Evolutionary conservation across 2,113 vertebrate genomes (phyloP), one percentile per base, ranked within the genome.

Genomic region (Periophthalmus modestus): DNA sequence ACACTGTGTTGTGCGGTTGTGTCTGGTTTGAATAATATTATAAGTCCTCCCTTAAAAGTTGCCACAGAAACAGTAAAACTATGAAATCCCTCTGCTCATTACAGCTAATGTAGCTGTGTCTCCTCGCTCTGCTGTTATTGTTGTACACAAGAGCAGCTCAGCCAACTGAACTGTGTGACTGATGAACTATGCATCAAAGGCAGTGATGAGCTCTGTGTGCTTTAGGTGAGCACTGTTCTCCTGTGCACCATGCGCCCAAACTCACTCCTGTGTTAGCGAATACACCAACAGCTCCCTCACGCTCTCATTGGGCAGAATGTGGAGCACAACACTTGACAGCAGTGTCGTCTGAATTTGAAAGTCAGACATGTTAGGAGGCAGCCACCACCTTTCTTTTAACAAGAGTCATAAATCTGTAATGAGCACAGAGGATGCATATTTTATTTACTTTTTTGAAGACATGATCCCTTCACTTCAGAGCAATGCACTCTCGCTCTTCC

Each of bases 401-500:
- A 89, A 82, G 83, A 92, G 84, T 91, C 92, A 93, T 91, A 90
- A 91, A 93, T 93, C 82, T 87, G 86, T 91, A 91, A 93, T 92
- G 92, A 91, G 89, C 87, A 87, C 85, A 85, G 87, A 90, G 85
- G 84, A 92, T 91, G 88, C 85, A 90, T 91, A 92, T 92, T 92
- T 91, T 85, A 91, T 91, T 90, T 89, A 90, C 78, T 89, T 90
- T 90, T 92, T 91, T 91, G 85, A 92, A 91, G 87, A 85, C 62
- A 66, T 89, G 84, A 89, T 91, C 87, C 84, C 81, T 77, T 88
- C 84, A 88, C 87, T 90, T 90, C 83, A 79, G 79, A 88, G 86
- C 72, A 55, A 74, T 86, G 88, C 87, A 85, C 85, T 85, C 82
- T 80, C 71, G 21, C 82, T 85, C 76, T 62, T 72, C 79, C 74